phyloP scores from a whole-genome alignment of 1,140 invertebrate species.

The Lanistes nyassanus region DNA sequence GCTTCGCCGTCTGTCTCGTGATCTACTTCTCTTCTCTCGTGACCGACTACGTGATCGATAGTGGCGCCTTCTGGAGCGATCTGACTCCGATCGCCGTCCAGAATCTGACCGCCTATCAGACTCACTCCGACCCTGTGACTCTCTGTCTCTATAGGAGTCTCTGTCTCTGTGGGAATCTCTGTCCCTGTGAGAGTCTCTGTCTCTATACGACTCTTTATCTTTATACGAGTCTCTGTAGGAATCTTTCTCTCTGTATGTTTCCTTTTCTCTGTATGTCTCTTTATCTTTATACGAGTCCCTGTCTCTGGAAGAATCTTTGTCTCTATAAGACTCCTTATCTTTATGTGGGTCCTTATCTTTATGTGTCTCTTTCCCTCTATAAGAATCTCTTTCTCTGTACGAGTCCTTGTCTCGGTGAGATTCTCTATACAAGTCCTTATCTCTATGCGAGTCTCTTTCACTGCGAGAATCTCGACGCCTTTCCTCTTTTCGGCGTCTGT shows the following conservation, averaged over 20 bases:
- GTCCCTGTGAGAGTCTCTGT: neutral
- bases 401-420: neutral
- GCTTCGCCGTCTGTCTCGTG: conserved; percentile 22
- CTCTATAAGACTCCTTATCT: no score
- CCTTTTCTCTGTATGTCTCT: no score
- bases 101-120: conserved; percentile 22
- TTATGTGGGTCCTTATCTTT: no score
- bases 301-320: no score
- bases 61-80: conserved; percentile 10
- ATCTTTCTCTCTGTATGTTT: no score
- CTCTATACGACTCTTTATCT: no score
- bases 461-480: neutral
- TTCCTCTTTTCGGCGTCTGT: neutral
- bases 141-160: conserved; percentile 3
- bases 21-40: no score
- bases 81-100: conserved; percentile 18
- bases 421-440: conserved; percentile 12
- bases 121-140: conserved; percentile 11
- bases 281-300: no score
- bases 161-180: neutral
- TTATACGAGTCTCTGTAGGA: no score
- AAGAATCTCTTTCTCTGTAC: no score
- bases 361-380: no score
- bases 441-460: conserved; percentile 12
- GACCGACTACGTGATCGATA: conserved; percentile 27